These are phyloP conservation scores for Paratilapia polleni DNA, from an alignment of 2,113 vertebrate genomes.

Conservation along the genomic window DNA sequence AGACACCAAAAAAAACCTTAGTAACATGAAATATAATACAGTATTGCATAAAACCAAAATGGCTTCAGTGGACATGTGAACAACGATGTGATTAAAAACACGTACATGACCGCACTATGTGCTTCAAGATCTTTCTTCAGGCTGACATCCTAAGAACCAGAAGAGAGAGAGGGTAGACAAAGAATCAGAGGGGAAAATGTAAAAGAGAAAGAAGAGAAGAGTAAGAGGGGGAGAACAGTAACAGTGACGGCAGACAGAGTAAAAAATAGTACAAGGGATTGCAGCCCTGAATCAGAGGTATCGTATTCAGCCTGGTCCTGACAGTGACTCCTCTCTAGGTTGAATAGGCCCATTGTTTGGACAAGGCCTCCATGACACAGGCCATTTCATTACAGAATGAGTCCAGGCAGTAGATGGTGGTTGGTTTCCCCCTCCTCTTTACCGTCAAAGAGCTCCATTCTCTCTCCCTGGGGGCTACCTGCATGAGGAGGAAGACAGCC, in stretches of 20 bases:
- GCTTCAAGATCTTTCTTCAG: not conserved
- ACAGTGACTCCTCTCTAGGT: conserved; percentile 72
- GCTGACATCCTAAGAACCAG: not conserved
- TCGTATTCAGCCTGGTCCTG: conserved; percentile 74
- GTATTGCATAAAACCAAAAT: not conserved
- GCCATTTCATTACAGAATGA: conserved; percentile 79
- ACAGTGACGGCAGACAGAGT: conserved; percentile 25
- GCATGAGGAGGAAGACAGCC: conserved; percentile 65
- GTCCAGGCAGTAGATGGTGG: conserved; percentile 66
- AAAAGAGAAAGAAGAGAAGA: not conserved
- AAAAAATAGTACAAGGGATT: conserved; percentile 45
- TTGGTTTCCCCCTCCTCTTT: conserved; percentile 47
- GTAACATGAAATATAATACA: conserved; percentile 22
- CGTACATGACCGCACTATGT: not conserved
- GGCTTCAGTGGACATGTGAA: conserved; percentile 1
- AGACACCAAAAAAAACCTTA: not conserved
- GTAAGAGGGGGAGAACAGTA: not conserved
- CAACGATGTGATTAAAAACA: not conserved
- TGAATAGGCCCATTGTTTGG: conserved; percentile 82
- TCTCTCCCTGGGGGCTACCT: conserved; percentile 64
- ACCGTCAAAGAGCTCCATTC: conserved; percentile 73
- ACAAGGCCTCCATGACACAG: conserved; percentile 77
- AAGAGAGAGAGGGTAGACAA: not conserved
- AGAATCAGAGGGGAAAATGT: not conserved
- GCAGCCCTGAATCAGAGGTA: conserved; percentile 76